Percentiles rank a stretch among this genome's conserved stretches.
Conservation (phyloP, 2,888 invertebrate genomes). For the Chromoteleia sp. region DNA sequence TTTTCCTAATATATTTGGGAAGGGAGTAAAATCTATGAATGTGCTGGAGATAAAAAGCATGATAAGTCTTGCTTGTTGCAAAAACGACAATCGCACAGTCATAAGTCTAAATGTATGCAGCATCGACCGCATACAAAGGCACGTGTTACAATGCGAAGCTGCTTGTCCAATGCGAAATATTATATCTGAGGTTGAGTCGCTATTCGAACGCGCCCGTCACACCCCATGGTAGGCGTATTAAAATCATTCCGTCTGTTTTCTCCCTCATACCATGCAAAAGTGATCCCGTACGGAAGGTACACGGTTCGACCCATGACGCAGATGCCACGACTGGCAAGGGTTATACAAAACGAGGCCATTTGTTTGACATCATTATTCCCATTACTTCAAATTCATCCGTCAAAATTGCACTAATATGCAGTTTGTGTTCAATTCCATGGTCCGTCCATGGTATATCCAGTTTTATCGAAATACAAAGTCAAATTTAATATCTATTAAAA, state of each 20-base stretch:
- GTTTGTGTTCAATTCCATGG: slow-evolving; percentile 77
- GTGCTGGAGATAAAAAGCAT: slow-evolving; percentile 15
- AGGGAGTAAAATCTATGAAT: slow-evolving; percentile 29
- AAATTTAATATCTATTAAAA: too few relatives aligned
- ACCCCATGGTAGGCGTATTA: slow-evolving; percentile 79
- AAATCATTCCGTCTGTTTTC: slow-evolving; percentile 76
- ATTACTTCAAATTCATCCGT: slow-evolving; percentile 68
- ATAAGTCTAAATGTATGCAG: slow-evolving; percentile 57
- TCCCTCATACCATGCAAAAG: slow-evolving; percentile 67
- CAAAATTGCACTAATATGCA: slow-evolving; percentile 68
- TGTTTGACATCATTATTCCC: slow-evolving; percentile 82
- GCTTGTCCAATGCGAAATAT: slow-evolving; percentile 74
- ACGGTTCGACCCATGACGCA: slow-evolving; percentile 66
- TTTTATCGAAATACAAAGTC: too few relatives aligned
- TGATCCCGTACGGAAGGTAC: slow-evolving; percentile 70
- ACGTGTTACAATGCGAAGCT: slow-evolving; percentile 75
- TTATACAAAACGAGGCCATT: slow-evolving; percentile 75
- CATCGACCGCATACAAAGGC: slow-evolving; percentile 68
- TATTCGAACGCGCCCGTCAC: slow-evolving; percentile 71
- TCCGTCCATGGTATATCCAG: too few relatives aligned
- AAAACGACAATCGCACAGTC: slow-evolving; percentile 45
- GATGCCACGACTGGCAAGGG: slow-evolving; percentile 76
- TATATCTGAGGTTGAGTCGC: slow-evolving; percentile 73
- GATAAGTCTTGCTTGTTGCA: slow-evolving; percentile 41
- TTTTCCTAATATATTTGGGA: too few relatives aligned